Percentiles rank a stretch among this genome's conserved stretches.
phyloP scores from a whole-genome alignment of 2,888 invertebrate species.

The Aphodius granarius region DNA sequence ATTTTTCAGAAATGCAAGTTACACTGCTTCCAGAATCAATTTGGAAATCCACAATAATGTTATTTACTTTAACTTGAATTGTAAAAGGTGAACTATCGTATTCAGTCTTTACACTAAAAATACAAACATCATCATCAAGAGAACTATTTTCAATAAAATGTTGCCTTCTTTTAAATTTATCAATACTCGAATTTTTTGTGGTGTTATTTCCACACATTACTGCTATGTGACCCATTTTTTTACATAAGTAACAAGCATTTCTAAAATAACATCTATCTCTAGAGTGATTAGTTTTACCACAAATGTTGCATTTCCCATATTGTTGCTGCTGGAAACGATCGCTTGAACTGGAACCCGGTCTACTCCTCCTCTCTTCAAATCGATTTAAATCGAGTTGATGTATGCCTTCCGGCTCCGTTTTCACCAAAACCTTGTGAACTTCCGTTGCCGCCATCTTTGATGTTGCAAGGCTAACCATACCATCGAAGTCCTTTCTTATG shows the following conservation, averaged over 20 bases:
- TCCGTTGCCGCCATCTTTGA: conserved; percentile 23
- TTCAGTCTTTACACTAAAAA: not conserved
- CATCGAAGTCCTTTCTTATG: no score
- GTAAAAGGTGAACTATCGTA: not conserved
- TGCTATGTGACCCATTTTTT: conserved; percentile 20
- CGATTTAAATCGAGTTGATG: conserved; percentile 3
- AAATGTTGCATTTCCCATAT: no score
- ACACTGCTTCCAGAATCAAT: not conserved
- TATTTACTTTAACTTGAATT: not conserved
- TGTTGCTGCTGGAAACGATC: no score
- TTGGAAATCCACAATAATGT: not conserved
- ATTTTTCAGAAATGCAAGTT: not conserved
- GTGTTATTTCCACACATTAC: conserved; percentile 8
- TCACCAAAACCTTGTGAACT: not conserved
- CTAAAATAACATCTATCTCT: conserved; percentile 28
- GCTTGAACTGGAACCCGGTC: no score
- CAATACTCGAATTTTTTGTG: not conserved
- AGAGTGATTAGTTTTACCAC: no score
- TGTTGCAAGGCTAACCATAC: not conserved
- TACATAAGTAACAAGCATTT: conserved; percentile 19
- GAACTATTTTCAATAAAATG: not conserved
- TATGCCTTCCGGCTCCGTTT: conserved; percentile 5
- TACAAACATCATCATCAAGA: not conserved
- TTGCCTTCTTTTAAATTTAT: not conserved
- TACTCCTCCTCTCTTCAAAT: no score